These are phyloP conservation scores for Ia io DNA, from an alignment of 2,113 vertebrate genomes.

Conservation along the genomic window DNA sequence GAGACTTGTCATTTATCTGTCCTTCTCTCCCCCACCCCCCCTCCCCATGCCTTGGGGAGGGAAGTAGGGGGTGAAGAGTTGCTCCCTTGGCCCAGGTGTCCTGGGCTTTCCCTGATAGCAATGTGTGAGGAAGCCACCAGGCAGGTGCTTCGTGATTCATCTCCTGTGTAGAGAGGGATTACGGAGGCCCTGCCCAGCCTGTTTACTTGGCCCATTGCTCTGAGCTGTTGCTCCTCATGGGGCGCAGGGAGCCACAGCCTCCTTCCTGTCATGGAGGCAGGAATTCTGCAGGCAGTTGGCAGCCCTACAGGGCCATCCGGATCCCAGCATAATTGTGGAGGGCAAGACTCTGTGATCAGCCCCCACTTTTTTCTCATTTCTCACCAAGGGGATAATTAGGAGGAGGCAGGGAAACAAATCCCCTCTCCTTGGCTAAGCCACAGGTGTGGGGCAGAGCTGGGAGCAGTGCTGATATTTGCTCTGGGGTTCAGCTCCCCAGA, in stretches of 20 bases:
- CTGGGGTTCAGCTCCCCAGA: not conserved
- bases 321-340: slow-evolving; percentile 35
- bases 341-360: slow-evolving; percentile 26
- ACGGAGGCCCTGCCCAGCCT: not conserved
- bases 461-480: not conserved
- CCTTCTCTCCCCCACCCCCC: rapidly evolving
- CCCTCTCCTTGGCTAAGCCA: slow-evolving; percentile 9
- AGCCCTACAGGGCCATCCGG: not conserved
- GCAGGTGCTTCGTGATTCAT: not conserved
- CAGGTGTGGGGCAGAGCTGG: not conserved
- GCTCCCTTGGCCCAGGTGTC: not conserved
- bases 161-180: slow-evolving; percentile 41
- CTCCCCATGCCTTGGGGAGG: not conserved
- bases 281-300: slow-evolving; percentile 46
- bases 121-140: not conserved
- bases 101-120: not conserved
- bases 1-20: not conserved
- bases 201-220: slow-evolving; percentile 44
- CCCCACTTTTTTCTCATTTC: slow-evolving; percentile 40
- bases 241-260: not conserved
- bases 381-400: slow-evolving; percentile 37
- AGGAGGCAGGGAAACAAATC: slow-evolving; percentile 48
- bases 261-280: not conserved
- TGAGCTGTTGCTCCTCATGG: not conserved
- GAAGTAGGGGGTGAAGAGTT: not conserved